Evolutionary conservation across 2,888 invertebrate species (phyloP).

Genomic region (Nephrotoma guestfalica): DNA sequence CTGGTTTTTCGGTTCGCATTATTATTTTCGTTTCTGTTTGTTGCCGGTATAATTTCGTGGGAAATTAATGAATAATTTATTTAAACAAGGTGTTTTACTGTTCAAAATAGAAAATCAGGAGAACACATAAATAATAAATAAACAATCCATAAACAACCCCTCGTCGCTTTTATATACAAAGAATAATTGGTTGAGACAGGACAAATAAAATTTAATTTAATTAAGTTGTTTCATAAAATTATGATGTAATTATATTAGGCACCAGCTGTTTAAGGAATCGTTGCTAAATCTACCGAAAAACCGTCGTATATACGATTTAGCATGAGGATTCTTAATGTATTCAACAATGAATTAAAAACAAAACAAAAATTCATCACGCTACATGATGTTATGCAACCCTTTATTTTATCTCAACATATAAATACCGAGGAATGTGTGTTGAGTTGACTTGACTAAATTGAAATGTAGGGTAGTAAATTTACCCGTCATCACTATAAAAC

Average conservation of each 20-base stretch:
- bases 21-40: not conserved
- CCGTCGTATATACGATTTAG: not conserved
- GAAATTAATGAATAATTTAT: not conserved
- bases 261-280: not conserved
- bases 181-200: not conserved
- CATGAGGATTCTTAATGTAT: not conserved
- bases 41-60: not conserved
- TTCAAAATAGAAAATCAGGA: not conserved
- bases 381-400: not conserved
- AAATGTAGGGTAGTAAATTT: not conserved
- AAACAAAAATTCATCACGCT: not conserved
- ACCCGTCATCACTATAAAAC: not conserved
- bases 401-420: not conserved
- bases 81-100: not conserved
- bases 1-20: not conserved
- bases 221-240: not conserved
- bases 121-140: not conserved
- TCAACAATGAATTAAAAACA: not conserved
- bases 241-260: not conserved
- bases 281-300: not conserved
- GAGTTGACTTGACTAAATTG: not conserved
- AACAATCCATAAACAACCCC: not conserved
- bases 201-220: not conserved
- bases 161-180: not conserved
- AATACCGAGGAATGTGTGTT: not conserved